A percentile compares a stretch with the other conserved stretches of the same genome.
Evolutionary conservation across 1,140 invertebrate species (phyloP).

Genomic region (Pristionchus pacificus): DNA sequence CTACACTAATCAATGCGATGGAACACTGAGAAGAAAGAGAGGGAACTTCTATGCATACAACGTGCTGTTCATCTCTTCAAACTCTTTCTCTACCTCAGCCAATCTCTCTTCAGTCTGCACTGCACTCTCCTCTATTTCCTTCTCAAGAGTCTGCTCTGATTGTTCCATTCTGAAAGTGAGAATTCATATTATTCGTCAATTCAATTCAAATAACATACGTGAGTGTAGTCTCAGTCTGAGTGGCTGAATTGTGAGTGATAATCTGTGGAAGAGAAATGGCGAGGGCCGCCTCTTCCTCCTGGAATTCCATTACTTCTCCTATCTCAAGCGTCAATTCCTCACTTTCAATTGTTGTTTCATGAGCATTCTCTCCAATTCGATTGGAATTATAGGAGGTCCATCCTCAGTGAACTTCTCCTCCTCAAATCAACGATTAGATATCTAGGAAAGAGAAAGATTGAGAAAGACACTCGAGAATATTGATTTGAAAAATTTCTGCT

Average conservation of each 20-base stretch:
- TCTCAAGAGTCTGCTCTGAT: neutral
- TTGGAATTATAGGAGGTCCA: neutral
- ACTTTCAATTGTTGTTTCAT: no score
- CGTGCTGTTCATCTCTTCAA: no score
- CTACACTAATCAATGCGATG: no score
- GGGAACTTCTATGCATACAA: no score
- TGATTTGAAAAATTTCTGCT: no score
- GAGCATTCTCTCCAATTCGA: conserved; percentile 43
- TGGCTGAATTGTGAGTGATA: neutral
- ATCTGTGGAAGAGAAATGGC: conserved; percentile 4
- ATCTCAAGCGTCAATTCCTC: no score
- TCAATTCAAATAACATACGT: conserved; percentile 38
- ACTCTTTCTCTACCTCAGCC: neutral
- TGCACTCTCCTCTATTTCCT: conserved; percentile 6
- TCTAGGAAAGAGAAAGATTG: no score
- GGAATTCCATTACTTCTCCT: conserved; percentile 29
- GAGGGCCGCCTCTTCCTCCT: conserved; percentile 21
- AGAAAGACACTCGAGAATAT: no score
- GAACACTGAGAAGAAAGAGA: no score
- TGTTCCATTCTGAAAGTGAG: neutral
- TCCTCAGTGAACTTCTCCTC: no score
- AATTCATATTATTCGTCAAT: neutral
- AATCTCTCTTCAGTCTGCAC: neutral
- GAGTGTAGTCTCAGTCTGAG: conserved; percentile 47
- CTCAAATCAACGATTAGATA: no score